Evolutionary conservation across 1,140 invertebrate species (phyloP), one percentile per base, ranked within the genome.

Genomic region (Trichonephila clavata): DNA sequence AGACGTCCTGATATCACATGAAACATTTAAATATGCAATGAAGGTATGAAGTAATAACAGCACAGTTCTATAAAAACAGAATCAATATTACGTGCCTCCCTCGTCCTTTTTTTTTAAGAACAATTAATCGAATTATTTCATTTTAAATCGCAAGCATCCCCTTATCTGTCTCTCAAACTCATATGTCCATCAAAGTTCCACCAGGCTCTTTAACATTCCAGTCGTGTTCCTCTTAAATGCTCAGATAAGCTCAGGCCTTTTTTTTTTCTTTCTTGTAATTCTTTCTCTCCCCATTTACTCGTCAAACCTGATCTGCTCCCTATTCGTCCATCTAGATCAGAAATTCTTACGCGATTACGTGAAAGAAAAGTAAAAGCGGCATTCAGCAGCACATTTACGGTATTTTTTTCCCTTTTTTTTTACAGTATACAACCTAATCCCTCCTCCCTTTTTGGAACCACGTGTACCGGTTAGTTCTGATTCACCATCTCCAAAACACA

Each of bases 311-410:
- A 77, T 77, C 27, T 32, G 24, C 24, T 32, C 71, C 32, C 32
- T 27, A 32, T 77, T 27, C 32, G 27, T 77, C 71, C 71, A 77
- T 77, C 71, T 77, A 27, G 71, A 77, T 77, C 71, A 27, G 27
- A 77, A 77, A 77, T 77, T 77, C 71, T 77, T 77, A 77, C 13
- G 71, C 24, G 71, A 77, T 77, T 77, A 77, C 71, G 71, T 27
- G 20, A 83, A 59, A 21, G 50, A 59, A 83, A 24, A 7, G 13
- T 21, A 83, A 84, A 84, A 84, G 43, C 10, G 24, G 81, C 24
- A 50, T 50, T 81, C 27, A 32, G 32, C n/a, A 57, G 2, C 50
- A 57, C 43, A n/a, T 50, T 57, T 59, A 84, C 81, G 50, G 50
- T 57, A 84, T 43, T 50, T 84, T 84, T 24, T n/a, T 50, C 10